Base-by-base conservation (phyloP, 1,140 invertebrate species). In the Nylanderia fulva region DNA sequence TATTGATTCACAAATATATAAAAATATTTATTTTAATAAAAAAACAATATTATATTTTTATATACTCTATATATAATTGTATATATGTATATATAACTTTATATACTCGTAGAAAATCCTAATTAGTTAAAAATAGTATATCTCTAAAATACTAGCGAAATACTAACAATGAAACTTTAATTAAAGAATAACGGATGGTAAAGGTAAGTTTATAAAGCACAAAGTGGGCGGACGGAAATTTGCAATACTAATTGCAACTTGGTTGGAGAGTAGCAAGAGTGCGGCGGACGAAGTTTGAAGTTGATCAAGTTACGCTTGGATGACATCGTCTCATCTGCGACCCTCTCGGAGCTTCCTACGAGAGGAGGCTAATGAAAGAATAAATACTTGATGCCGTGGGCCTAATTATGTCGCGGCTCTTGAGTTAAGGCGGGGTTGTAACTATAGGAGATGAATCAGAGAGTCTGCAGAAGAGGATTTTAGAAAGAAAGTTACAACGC, bases 391-490 rank as follows among this genome's bases (percentile, higher is more conserved):
- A 88, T 92, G 88, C 86, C 85, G 85, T 83, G 76, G 52, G 84
- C 88, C 90, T 93, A 93, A 93, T 93, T 93, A 93, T 86, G 86
- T 90, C 84, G 88, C 86, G 75, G 83, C 76, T 45, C 68, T 83
- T 24, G 72, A 83, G 42, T 75, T 69, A 68, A 68, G 61, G 24
- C 85, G 36, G 52, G 80, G 24, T 15, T 48, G 27, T 48, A 66
- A 74, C 84, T 48, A 39, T 56, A 45, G 15, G 42, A 33, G 85
- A 90, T 87, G 82, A 90, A 89, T 89, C 61, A 64, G 58, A 82
- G 63, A 69, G 39, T 15, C 61, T 66, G 39, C 54, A 48, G 18
- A n/a, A 60, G 39, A 69, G 76, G 54, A 71, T 84, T 84, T 84
- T 76, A 71, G 60, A 64, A 85, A 79, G 48, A 63, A 82, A 80